These are phyloP conservation scores for Axis porcinus DNA, from an alignment of 2,113 vertebrate species.

Conservation along the genomic window DNA sequence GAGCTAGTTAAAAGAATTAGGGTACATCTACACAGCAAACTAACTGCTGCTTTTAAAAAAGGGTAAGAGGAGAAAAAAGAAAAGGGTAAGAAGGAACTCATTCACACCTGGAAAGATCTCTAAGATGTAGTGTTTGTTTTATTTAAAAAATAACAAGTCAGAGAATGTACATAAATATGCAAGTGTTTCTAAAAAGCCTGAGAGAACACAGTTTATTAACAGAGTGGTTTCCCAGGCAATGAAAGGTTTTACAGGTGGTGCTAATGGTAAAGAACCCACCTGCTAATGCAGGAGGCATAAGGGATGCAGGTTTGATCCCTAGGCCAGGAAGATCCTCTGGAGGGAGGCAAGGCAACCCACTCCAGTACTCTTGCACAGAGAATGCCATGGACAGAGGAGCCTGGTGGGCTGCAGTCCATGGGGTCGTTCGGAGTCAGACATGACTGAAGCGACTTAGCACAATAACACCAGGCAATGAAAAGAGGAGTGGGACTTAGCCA, in stretches of 20 bases:
- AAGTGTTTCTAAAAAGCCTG: neutral
- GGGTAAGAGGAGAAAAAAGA: neutral
- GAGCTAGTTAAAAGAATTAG: neutral
- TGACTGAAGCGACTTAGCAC: neutral
- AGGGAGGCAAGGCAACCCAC: neutral
- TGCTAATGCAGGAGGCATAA: neutral
- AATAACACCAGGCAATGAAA: neutral
- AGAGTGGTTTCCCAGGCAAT: neutral
- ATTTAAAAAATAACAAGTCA: neutral
- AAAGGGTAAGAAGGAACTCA: neutral
- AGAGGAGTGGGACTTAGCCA: neutral
- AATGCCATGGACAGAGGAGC: neutral
- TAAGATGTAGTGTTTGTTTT: neutral
- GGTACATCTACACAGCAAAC: neutral
- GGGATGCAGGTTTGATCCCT: neutral
- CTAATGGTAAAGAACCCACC: neutral
- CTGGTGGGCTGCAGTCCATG: neutral
- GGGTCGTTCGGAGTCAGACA: neutral
- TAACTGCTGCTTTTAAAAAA: neutral
- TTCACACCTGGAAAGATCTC: neutral
- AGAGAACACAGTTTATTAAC: neutral
- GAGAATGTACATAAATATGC: neutral
- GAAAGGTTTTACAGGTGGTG: neutral
- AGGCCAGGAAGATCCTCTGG: neutral
- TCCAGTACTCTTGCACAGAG: neutral